These are phyloP conservation scores for Macrophya annulata DNA, from an alignment of 2,888 invertebrate species.

Conservation along the genomic window DNA sequence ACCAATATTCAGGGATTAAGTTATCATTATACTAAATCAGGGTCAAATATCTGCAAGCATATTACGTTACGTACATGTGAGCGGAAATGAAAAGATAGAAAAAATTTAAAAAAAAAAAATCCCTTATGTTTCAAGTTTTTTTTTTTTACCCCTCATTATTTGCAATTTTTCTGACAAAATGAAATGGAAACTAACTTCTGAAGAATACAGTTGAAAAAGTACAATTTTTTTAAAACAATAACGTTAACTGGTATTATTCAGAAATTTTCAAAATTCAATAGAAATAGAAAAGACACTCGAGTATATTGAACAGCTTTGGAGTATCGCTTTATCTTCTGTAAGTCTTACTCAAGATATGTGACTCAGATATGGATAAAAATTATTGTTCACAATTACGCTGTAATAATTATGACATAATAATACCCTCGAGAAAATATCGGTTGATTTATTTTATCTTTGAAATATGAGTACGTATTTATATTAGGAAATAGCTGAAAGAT, in stretches of 20 bases:
- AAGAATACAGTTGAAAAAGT: not conserved
- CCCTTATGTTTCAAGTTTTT: not conserved
- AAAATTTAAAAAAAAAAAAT: not conserved
- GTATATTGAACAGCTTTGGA: not conserved
- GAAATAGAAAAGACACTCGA: no score
- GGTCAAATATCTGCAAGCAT: slow-evolving; percentile 10
- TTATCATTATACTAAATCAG: not conserved
- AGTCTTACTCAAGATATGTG: not conserved
- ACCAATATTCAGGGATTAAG: not conserved
- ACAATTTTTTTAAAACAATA: not conserved
- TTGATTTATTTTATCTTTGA: slow-evolving; percentile 39
- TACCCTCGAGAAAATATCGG: not conserved
- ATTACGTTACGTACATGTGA: slow-evolving; percentile 8
- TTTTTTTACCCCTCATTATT: not conserved
- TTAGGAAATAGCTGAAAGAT: slow-evolving; percentile 43
- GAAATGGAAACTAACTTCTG: not conserved
- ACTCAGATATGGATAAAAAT: not conserved
- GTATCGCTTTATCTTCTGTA: slow-evolving; percentile 1
- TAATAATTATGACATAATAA: not conserved
- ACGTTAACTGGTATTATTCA: no score
- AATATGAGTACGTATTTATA: slow-evolving; percentile 39
- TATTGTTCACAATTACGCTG: not conserved
- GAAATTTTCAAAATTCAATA: no score
- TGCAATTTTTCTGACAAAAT: not conserved
- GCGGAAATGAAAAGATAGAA: not conserved